phyloP scores from a whole-genome alignment of 64 coral and sea anemone genomes.

The Dendrophyllia cribrosa region DNA sequence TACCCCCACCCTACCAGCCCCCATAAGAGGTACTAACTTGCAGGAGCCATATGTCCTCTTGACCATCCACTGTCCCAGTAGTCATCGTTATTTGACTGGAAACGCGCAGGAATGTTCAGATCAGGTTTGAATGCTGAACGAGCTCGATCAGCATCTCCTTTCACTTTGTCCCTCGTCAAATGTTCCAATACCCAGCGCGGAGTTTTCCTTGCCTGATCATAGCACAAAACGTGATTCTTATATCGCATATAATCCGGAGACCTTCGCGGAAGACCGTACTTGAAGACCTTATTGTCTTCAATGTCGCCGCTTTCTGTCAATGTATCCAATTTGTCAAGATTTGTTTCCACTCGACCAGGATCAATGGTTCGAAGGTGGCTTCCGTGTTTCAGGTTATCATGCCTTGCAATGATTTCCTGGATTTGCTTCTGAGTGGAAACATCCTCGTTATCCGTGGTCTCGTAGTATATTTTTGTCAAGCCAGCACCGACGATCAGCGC shows the following conservation, averaged over 20 bases:
- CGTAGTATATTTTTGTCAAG: slow-evolving; percentile 93
- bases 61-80: slow-evolving; percentile 94
- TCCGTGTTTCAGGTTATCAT: slow-evolving; percentile 88
- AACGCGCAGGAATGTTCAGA: slow-evolving; percentile 78
- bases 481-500: slow-evolving; percentile 84
- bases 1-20: too few species aligned
- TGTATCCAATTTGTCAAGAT: slow-evolving; percentile 7
- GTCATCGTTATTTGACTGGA: slow-evolving; percentile 93
- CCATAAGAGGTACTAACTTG: slow-evolving; percentile 43
- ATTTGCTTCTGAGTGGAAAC: slow-evolving; percentile 76
- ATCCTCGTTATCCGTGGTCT: slow-evolving; percentile 61
- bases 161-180: slow-evolving; percentile 84
- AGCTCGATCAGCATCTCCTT: slow-evolving; percentile 72
- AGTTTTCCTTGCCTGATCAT: slow-evolving; percentile 85
- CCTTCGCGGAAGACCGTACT: slow-evolving; percentile 80
- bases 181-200: slow-evolving; percentile 92
- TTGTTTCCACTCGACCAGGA: background rate
- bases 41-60: slow-evolving; percentile 95
- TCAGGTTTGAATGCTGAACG: slow-evolving; percentile 79
- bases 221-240: slow-evolving; percentile 91
- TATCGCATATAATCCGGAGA: slow-evolving; percentile 67
- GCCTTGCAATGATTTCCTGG: slow-evolving; percentile 65
- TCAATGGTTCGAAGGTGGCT: slow-evolving; percentile 64
- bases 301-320: slow-evolving; percentile 15
- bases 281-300: slow-evolving; percentile 46